These are phyloP conservation scores for Nysson spinosus DNA, from an alignment of 2,888 invertebrate genomes.

Conservation along the genomic window DNA sequence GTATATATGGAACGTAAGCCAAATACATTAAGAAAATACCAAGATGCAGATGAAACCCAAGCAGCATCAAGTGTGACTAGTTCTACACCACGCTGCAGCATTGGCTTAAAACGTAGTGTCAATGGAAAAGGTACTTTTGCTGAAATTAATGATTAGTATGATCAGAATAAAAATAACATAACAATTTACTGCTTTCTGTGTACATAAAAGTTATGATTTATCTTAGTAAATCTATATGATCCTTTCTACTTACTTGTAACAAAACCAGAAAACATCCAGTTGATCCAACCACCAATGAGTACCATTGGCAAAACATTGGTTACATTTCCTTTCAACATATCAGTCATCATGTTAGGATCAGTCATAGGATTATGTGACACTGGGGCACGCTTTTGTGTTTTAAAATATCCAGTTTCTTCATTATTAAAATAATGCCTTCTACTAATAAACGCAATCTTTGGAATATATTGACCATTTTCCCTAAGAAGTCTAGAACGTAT, in stretches of 20 bases:
- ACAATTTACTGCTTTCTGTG: neutral
- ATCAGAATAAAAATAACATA: neutral
- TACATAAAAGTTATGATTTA: neutral
- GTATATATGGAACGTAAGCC: constrained; percentile 98
- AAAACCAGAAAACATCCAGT: constrained; percentile 99
- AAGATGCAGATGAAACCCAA: constrained; percentile 99
- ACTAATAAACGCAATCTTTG: constrained; percentile 93
- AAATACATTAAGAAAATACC: constrained; percentile 99
- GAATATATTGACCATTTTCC: constrained; percentile 98
- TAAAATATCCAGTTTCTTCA: constrained; percentile 96
- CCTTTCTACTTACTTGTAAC: constrained; percentile 88
- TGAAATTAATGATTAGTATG: constrained; percentile 71
- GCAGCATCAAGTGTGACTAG: constrained; percentile 96
- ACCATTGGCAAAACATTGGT: constrained; percentile 99
- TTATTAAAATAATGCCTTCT: constrained; percentile 97
- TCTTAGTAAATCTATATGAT: neutral
- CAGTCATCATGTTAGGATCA: constrained; percentile 97
- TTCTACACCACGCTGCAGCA: constrained; percentile 99
- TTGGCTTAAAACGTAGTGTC: constrained; percentile 98
- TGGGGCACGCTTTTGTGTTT: constrained; percentile 91
- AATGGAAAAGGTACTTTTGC: constrained; percentile 99
- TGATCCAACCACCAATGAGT: constrained; percentile 99
- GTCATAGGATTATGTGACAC: constrained; percentile 96
- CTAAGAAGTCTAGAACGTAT: constrained; percentile 93
- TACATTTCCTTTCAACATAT: constrained; percentile 99